Evolutionary conservation across 30 jellyfish, hydroid and myxozoan species (phyloP).

Genomic region (Aurelia sp.): DNA sequence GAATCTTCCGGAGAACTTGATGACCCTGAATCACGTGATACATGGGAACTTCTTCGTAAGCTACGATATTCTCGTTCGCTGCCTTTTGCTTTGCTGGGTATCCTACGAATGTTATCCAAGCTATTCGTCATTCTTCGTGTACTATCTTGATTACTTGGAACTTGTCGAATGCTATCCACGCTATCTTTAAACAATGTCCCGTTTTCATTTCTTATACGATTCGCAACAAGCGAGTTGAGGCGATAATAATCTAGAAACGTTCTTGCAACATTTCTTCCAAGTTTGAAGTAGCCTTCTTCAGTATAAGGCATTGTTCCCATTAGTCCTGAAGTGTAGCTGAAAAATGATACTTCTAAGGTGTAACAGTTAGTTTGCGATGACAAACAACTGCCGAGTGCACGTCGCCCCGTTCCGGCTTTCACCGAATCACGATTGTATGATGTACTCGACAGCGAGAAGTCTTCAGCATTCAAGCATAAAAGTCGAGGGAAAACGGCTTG

Average conservation of each 20-base stretch:
- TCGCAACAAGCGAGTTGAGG: conserved; percentile 67
- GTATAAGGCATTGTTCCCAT: conserved; percentile 83
- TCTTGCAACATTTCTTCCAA: conserved; percentile 88
- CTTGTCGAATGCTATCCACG: conserved; percentile 6
- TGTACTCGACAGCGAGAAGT: conserved; percentile 81
- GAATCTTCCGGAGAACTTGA: conserved; percentile 34
- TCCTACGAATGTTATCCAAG: conserved; percentile 21
- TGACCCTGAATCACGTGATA: conserved; percentile 50
- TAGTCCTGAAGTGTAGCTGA: conserved; percentile 67
- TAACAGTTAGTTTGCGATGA: conserved; percentile 77
- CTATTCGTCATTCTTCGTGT: conserved; percentile 4
- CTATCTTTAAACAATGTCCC: conserved; percentile 23
- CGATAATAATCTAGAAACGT: conserved; percentile 89
- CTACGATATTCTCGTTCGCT: conserved; percentile 10
- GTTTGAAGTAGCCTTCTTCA: conserved; percentile 84
- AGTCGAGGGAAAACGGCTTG: conserved; percentile 87
- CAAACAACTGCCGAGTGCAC: conserved; percentile 81
- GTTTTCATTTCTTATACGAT: conserved; percentile 25
- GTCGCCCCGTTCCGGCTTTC: conserved; percentile 96
- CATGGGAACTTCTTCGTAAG: conserved; percentile 22
- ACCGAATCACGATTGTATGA: conserved; percentile 77
- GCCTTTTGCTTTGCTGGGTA: conserved; percentile 1
- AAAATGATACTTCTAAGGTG: conserved; percentile 90
- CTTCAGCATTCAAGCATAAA: conserved; percentile 82
- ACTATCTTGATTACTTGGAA: conserved; percentile 8